Conservation (phyloP, 2,888 invertebrate species). For the Chrysina gloriosa region DNA sequence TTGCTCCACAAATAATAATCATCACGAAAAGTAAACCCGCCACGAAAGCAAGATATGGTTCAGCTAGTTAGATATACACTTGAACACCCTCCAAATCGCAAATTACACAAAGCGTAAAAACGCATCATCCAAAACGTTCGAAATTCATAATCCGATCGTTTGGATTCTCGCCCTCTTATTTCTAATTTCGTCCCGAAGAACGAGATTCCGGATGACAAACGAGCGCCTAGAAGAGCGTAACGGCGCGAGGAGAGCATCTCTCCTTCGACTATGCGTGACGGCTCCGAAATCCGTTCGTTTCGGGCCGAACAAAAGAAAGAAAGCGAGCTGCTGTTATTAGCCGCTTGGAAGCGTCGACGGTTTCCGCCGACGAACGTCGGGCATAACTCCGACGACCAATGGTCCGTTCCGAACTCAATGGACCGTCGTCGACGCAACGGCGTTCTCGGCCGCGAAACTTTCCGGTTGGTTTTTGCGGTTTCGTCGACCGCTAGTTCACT, state of each 20-base stretch:
- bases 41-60: no score
- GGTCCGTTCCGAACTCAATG: conserved; percentile 23
- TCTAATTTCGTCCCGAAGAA: no score
- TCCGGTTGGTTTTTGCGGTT: background rate
- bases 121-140: no score
- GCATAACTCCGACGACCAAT: conserved; percentile 23
- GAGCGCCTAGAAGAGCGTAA: conserved; percentile 1
- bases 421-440: background rate
- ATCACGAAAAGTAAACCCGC: no score
- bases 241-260: background rate
- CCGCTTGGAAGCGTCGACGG: conserved; percentile 17
- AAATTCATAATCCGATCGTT: no score
- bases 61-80: no score
- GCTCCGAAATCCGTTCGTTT: conserved; percentile 9
- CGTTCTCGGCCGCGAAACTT: background rate
- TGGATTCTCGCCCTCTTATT: no score
- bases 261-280: conserved; percentile 12
- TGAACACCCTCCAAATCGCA: no score
- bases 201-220: conserved; percentile 13
- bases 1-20: no score
- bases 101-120: no score
- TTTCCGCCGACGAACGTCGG: conserved; percentile 9
- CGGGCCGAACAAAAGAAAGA: conserved; percentile 14
- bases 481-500: no score
- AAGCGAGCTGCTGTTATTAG: conserved; percentile 18